phyloP scores from a whole-genome alignment of 1,140 invertebrate genomes.

The Zaprionus ghesquierei region DNA sequence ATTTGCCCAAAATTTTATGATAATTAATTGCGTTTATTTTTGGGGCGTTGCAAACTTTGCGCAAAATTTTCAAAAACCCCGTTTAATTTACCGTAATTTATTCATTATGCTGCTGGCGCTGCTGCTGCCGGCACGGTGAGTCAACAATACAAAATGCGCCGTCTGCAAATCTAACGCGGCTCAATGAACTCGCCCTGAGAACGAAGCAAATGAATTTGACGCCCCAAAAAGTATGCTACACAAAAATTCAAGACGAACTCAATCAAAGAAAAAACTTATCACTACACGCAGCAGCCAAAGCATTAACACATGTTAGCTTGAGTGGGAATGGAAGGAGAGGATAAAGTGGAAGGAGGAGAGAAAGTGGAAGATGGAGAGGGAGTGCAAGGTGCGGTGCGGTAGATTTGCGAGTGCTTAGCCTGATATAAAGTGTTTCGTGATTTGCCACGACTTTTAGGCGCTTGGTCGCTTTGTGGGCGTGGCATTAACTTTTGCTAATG shows the following conservation, averaged over 20 bases:
- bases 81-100: background rate
- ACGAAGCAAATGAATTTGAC: background rate
- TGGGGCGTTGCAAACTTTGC: background rate
- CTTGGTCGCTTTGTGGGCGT: background rate
- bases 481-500: conserved; percentile 50
- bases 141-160: background rate
- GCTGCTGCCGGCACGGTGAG: background rate
- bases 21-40: conserved; percentile 3
- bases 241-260: background rate
- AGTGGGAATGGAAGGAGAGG: no score
- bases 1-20: background rate
- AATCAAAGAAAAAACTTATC: background rate
- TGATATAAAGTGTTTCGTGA: background rate
- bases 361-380: background rate
- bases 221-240: conserved; percentile 53
- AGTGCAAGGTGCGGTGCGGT: background rate
- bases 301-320: background rate
- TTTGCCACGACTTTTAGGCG: conserved; percentile 8
- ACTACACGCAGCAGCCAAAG: background rate
- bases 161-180: background rate
- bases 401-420: conserved; percentile 9
- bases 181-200: conserved; percentile 1
- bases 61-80: background rate
- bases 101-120: background rate
- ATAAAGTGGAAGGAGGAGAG: no score